Evolutionary conservation across 2,888 invertebrate genomes (phyloP).

Genomic region (Amorpha juglandis): DNA sequence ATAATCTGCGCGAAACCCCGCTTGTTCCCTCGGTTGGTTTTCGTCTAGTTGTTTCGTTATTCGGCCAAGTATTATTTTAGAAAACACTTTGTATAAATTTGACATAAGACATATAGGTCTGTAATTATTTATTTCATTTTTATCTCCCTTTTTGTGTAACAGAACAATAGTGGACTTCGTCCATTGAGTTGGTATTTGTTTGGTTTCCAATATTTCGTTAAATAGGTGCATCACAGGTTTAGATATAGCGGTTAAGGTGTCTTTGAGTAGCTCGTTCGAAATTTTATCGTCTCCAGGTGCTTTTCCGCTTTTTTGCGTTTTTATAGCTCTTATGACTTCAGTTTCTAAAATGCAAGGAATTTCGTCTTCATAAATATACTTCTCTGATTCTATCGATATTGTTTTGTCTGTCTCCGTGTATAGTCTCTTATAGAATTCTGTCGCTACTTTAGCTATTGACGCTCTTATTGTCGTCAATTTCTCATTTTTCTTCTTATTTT

Average conservation of each 20-base stretch:
- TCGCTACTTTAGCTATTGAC: too few relatives aligned
- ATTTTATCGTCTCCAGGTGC: constrained; percentile 30
- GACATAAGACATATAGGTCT: constrained; percentile 39
- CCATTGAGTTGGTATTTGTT: constrained; percentile 39
- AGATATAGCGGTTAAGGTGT: not conserved
- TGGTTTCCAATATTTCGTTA: constrained; percentile 35
- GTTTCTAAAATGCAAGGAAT: too few relatives aligned
- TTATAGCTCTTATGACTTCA: constrained; percentile 29
- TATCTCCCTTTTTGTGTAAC: constrained; percentile 40
- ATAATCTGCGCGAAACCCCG: constrained; percentile 35
- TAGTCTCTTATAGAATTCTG: too few relatives aligned
- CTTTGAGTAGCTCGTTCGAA: constrained; percentile 8
- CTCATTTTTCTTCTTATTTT: too few relatives aligned
- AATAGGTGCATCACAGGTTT: constrained; percentile 29
- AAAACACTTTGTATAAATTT: constrained; percentile 37
- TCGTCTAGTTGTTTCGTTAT: constrained; percentile 34
- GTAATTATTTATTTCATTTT: constrained; percentile 36
- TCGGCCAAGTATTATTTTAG: constrained; percentile 34
- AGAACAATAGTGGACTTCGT: constrained; percentile 34
- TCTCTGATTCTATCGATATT: not conserved
- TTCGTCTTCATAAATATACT: too few relatives aligned
- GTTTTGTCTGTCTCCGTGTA: too few relatives aligned
- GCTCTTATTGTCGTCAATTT: too few relatives aligned
- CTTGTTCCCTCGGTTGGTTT: constrained; percentile 39
- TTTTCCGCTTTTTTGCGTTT: constrained; percentile 31